Conservation (phyloP, 2,888 invertebrate species). For the Meganola albula region DNA sequence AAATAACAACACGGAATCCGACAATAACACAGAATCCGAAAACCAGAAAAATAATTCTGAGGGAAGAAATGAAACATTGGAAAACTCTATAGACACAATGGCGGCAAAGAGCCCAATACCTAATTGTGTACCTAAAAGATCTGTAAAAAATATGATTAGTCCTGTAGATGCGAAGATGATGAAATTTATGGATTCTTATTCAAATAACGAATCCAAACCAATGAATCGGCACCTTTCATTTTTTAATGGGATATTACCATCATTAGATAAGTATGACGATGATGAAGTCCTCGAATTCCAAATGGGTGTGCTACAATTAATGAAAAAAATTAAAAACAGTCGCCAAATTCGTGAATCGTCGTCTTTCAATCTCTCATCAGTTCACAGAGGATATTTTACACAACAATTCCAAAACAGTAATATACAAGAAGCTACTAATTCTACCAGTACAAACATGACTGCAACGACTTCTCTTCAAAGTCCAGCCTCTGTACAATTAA, state of each 20-base stretch:
- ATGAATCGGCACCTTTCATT: no score
- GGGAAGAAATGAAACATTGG: slow-evolving; percentile 13
- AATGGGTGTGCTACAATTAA: slow-evolving; percentile 26
- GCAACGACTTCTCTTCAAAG: slow-evolving; percentile 14
- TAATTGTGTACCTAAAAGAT: slow-evolving; percentile 8
- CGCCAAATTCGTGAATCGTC: slow-evolving; percentile 14
- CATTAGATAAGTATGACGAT: slow-evolving; percentile 24
- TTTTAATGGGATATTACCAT: slow-evolving; percentile 25
- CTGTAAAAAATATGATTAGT: slow-evolving; percentile 12
- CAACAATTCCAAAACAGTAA: slow-evolving; percentile 23
- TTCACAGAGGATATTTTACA: slow-evolving; percentile 24
- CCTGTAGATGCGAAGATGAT: slow-evolving; percentile 16
- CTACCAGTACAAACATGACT: slow-evolving; percentile 25
- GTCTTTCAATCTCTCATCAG: slow-evolving; percentile 20
- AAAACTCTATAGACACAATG: slow-evolving; percentile 11
- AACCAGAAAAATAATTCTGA: slow-evolving; percentile 16
- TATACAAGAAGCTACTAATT: slow-evolving; percentile 22
- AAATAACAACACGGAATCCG: slow-evolving; percentile 14
- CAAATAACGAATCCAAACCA: slow-evolving; percentile 16
- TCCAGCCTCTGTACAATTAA: slow-evolving; percentile 14
- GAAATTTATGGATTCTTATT: slow-evolving; percentile 19
- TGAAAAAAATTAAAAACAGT: slow-evolving; percentile 21
- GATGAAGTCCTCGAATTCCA: slow-evolving; percentile 29
- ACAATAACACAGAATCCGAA: slow-evolving; percentile 10
- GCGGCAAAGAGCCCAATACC: slow-evolving; percentile 12